Base-by-base conservation (phyloP, 2,113 vertebrate species). In the Archocentrus centrarchus region DNA sequence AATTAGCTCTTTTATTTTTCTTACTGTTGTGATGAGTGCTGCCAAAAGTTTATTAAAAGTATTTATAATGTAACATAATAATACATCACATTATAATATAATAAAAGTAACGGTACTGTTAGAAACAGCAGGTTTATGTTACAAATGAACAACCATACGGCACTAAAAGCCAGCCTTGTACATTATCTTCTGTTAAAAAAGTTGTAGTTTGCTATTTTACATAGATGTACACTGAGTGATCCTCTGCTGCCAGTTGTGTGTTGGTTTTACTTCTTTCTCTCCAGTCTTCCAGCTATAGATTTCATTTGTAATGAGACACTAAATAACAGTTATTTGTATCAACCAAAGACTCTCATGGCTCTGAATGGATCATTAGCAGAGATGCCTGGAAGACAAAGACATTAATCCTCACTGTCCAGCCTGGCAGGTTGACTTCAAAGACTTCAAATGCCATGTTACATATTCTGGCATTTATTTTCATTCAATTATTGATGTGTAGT, bases 311-410 rank as follows among this genome's bases (percentile, higher is more conserved):
- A 92, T 81, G 84, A 91, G 88, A 80, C 84, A 81, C 81, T 89
- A 88, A 92, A 93, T 88, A 93, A 89, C 80, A 82, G 79, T 90
- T 89, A 75, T 88, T 91, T 92, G 81, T 89, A 79, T 85, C 75
- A 78, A 80, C 84, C 82, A 88, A 89, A 81, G 66, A 73, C 64
- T 92, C 82, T 85, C 82, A 39, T 62, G 85, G 84, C 82, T 85
- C 89, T 80, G 66, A 78, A 70, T 64, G 84, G 85, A 89, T 92
- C 89, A 81, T 92, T 87, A 90, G 82, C 77, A 68, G 78, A 79
- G 91, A 84, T 47, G 55, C 86, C 87, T 83, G 59, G 79, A 83
- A 79, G 68, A 91, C 83, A 61, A 55, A 76, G 59, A 53, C 79
- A 86, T 83, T 79, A 79, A 87, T 91, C 83, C 82, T 86, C 47